Evolutionary conservation across 2,888 invertebrate genomes (phyloP).

Genomic region (Drosophila koepferae): DNA sequence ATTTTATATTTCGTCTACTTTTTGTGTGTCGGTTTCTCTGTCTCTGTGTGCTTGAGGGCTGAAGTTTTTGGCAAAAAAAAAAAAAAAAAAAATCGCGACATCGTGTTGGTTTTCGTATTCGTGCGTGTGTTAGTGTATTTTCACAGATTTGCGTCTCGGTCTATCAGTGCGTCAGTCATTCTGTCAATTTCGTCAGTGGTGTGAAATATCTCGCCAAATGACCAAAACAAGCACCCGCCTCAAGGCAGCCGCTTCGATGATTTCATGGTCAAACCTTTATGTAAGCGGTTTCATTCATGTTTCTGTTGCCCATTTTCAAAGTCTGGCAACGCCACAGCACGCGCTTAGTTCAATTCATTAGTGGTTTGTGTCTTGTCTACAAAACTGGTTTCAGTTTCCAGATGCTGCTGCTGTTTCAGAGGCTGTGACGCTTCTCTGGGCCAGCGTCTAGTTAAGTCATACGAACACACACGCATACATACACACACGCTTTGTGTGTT

Average conservation of each 20-base stretch:
- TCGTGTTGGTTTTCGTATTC: slow-evolving; percentile 4
- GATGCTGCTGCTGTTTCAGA: slow-evolving; percentile 23
- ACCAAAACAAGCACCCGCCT: slow-evolving; percentile 66
- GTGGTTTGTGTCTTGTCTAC: slow-evolving; percentile 69
- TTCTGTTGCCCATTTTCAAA: slow-evolving; percentile 12
- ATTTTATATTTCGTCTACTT: slow-evolving; percentile 50
- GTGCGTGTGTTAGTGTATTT: slow-evolving; percentile 14
- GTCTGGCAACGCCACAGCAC: slow-evolving; percentile 63
- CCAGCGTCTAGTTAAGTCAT: slow-evolving; percentile 43
- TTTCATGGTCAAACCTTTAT: slow-evolving; percentile 57
- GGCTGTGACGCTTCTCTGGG: slow-evolving; percentile 43
- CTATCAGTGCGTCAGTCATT: slow-evolving; percentile 28
- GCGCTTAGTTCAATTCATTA: slow-evolving; percentile 11
- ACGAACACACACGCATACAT: slow-evolving; percentile 6
- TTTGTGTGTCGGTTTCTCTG: slow-evolving; percentile 28
- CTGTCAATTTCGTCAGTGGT: slow-evolving; percentile 50
- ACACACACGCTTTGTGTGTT: slow-evolving; percentile 49
- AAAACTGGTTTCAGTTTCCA: slow-evolving; percentile 63
- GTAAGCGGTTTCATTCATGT: slow-evolving; percentile 50
- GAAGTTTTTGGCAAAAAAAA: slow-evolving; percentile 32
- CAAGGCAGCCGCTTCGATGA: slow-evolving; percentile 59
- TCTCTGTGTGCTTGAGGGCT: slow-evolving; percentile 19
- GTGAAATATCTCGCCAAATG: slow-evolving; percentile 74
- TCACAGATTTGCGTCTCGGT: slow-evolving; percentile 61
- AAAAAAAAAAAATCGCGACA: slow-evolving; percentile 38